Evolutionary conservation across 1,140 invertebrate species (phyloP).

Genomic region (Glossosoma conforme): DNA sequence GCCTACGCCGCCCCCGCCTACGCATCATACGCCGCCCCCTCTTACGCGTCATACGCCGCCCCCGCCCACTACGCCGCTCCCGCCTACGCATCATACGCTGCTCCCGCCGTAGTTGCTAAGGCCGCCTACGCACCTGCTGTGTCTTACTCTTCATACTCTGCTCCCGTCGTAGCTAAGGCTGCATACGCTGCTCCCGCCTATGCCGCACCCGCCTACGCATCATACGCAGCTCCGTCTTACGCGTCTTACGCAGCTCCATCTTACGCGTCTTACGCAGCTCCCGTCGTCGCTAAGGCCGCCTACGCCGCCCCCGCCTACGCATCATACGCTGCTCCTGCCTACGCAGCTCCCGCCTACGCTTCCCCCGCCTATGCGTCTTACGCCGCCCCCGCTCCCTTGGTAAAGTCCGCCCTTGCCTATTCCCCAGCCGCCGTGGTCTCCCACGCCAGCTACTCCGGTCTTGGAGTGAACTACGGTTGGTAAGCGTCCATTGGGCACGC

Average conservation of each 20-base stretch:
- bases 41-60: slow-evolving; percentile 16
- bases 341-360: slow-evolving; percentile 14
- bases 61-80: slow-evolving; percentile 15
- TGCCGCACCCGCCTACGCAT: slow-evolving; percentile 20
- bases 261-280: slow-evolving; percentile 34
- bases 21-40: slow-evolving; percentile 34
- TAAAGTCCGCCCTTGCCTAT: slow-evolving; percentile 28
- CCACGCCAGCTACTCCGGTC: slow-evolving; percentile 26
- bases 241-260: slow-evolving; percentile 25
- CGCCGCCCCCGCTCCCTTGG: slow-evolving; percentile 23
- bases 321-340: slow-evolving; percentile 24
- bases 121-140: slow-evolving; percentile 12
- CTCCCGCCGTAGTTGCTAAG: slow-evolving; percentile 12
- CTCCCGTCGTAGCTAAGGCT: slow-evolving; percentile 22
- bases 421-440: slow-evolving; percentile 34
- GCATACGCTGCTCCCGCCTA: slow-evolving; percentile 23
- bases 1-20: slow-evolving; percentile 25
- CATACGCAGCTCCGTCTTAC: slow-evolving; percentile 31
- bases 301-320: slow-evolving; percentile 26
- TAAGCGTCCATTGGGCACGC: slow-evolving; percentile 5
- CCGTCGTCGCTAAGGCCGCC: slow-evolving; percentile 27
- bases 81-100: slow-evolving; percentile 11
- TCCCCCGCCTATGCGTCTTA: slow-evolving; percentile 35
- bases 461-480: slow-evolving; percentile 26
- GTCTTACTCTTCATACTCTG: slow-evolving; percentile 13